Conservation (phyloP, 2,113 vertebrate species). For the Ochotona princeps region DNA sequence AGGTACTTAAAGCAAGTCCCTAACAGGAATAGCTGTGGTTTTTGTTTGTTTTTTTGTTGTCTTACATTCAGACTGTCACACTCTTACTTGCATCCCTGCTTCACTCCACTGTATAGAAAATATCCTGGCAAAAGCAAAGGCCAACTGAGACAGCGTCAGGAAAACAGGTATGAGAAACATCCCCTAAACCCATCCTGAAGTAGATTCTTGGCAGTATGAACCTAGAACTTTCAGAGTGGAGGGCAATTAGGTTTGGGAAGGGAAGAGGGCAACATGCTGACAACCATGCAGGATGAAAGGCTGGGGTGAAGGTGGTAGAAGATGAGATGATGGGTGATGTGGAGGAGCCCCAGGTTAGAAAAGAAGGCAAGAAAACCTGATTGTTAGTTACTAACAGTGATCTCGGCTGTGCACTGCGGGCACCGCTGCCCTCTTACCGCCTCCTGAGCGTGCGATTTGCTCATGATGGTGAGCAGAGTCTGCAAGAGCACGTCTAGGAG, state of each 20-base stretch:
- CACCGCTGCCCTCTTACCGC: slow-evolving; percentile 99
- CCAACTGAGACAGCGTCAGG: slow-evolving; percentile 3
- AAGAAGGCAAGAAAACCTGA: slow-evolving; percentile 90
- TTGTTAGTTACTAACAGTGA: slow-evolving; percentile 99
- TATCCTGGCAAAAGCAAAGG: slow-evolving; percentile 34
- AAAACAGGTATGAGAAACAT: slow-evolving; percentile 16
- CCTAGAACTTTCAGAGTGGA: slow-evolving; percentile 39
- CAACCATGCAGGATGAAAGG: slow-evolving; percentile 79
- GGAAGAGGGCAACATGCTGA: slow-evolving; percentile 69
- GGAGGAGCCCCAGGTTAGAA: slow-evolving; percentile 83
- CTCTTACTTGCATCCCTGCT: neutral
- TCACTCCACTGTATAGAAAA: neutral
- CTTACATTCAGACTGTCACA: too few relatives aligned
- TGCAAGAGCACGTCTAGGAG: slow-evolving; percentile 99
- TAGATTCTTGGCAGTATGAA: neutral
- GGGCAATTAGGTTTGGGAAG: slow-evolving; percentile 23
- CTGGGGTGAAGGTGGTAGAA: slow-evolving; percentile 71
- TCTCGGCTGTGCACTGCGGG: slow-evolving; percentile 99
- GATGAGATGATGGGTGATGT: slow-evolving; percentile 64
- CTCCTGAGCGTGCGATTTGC: slow-evolving; percentile 99
- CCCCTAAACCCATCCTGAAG: neutral
- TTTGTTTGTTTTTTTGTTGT: neutral
- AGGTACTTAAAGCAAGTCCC: neutral
- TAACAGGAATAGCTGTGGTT: neutral
- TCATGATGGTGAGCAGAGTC: slow-evolving; percentile 98